These are phyloP conservation scores for Cremastinae sp. DNA, from an alignment of 2,888 invertebrate species.

Conservation along the genomic window DNA sequence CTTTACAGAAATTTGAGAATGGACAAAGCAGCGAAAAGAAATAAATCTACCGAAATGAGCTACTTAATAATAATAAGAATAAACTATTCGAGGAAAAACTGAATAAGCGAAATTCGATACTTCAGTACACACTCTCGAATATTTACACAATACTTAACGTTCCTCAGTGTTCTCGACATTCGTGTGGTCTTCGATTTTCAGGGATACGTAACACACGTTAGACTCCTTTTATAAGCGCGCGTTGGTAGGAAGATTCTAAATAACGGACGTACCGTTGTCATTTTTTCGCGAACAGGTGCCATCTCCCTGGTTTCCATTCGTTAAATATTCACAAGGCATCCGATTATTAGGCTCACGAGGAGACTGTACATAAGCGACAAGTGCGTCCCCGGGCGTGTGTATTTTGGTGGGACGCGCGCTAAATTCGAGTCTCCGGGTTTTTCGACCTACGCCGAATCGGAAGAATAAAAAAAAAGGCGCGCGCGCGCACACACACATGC, in stretches of 20 bases:
- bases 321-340: conserved; percentile 78
- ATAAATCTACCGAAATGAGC: too few relatives aligned
- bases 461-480: conserved; percentile 1
- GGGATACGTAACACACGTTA: conserved; percentile 20
- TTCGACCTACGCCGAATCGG: conserved; percentile 50
- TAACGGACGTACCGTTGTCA: conserved; percentile 65
- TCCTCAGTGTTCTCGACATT: too few relatives aligned
- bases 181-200: too few relatives aligned
- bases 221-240: neutral
- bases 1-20: too few relatives aligned
- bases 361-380: neutral
- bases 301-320: conserved; percentile 75
- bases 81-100: too few relatives aligned
- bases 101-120: too few relatives aligned
- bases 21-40: too few relatives aligned
- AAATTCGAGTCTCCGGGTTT: conserved; percentile 51
- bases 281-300: conserved; percentile 72
- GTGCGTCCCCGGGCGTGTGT: conserved; percentile 14
- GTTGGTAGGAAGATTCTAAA: neutral
- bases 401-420: conserved; percentile 42
- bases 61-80: too few relatives aligned
- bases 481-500: neutral
- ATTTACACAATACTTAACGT: too few relatives aligned
- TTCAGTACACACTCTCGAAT: too few relatives aligned
- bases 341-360: conserved; percentile 66